phyloP scores from a whole-genome alignment of 2,888 invertebrate species.

The Eupithecia centaureata region DNA sequence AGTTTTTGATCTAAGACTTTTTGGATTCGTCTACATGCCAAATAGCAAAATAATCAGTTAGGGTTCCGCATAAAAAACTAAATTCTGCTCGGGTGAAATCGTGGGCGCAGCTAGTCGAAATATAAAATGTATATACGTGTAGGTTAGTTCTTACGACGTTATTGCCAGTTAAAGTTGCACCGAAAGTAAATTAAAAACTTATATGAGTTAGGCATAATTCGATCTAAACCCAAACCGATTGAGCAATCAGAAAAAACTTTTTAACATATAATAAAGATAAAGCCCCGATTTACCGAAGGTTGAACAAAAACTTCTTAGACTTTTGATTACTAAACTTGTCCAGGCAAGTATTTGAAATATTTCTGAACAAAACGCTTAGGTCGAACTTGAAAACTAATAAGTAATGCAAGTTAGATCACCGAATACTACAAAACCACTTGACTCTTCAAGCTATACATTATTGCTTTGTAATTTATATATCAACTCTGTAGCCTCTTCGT shows the following conservation, averaged over 20 bases:
- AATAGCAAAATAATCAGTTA: no score
- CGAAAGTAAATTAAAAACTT: slow-evolving; percentile 4
- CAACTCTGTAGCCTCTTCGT: no score
- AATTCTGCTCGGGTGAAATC: no score
- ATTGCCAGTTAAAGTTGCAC: not conserved
- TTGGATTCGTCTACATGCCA: no score
- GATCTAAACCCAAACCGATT: not conserved
- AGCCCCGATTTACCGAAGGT: not conserved
- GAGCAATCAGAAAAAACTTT: not conserved
- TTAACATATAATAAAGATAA: not conserved
- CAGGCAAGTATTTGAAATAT: slow-evolving; percentile 32
- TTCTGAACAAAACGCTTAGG: slow-evolving; percentile 42
- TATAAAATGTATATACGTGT: no score
- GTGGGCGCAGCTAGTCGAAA: no score
- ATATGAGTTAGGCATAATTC: not conserved
- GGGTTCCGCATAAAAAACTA: no score
- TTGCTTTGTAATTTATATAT: not conserved
- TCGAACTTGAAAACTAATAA: slow-evolving; percentile 77
- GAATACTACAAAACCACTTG: not conserved
- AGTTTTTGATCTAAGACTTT: no score
- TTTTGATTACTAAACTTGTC: slow-evolving; percentile 15
- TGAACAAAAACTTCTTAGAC: slow-evolving; percentile 6
- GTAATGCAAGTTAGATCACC: slow-evolving; percentile 64
- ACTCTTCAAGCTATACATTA: not conserved
- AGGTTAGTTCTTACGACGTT: not conserved